Conservation (phyloP, 2,113 vertebrate species). For the Gnathonemus echidnorhynchus region DNA sequence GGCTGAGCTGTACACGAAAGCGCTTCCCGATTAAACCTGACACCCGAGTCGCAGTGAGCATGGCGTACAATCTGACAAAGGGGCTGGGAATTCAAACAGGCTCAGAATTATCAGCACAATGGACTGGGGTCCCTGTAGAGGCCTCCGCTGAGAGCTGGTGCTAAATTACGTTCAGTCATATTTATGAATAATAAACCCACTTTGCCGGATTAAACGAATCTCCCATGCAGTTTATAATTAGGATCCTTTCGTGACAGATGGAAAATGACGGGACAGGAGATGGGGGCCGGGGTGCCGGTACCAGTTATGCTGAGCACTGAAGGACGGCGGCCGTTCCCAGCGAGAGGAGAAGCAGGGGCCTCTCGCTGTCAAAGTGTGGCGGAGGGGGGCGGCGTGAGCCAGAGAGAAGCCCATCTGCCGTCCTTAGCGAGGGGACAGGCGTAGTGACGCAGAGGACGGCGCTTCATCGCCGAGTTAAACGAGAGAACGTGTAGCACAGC, state of each 20-base stretch:
- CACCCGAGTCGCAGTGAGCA: conserved; percentile 75
- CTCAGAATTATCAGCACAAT: not conserved
- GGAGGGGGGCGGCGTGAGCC: not conserved
- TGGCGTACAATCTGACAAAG: not conserved
- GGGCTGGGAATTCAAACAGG: not conserved
- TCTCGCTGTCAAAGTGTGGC: not conserved
- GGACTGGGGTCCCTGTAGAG: not conserved
- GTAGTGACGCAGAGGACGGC: not conserved
- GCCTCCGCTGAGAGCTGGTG: not conserved
- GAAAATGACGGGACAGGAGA: not conserved
- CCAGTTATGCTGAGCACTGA: not conserved
- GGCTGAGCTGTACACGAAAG: conserved; percentile 91
- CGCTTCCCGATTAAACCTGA: conserved; percentile 95
- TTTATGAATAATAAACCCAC: not conserved
- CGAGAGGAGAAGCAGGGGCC: not conserved
- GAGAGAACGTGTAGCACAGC: not conserved
- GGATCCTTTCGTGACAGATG: not conserved
- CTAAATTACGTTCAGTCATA: not conserved
- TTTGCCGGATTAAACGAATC: not conserved
- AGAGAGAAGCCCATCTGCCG: not conserved
- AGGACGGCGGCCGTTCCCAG: not conserved
- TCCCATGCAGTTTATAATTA: not conserved
- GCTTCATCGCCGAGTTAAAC: not conserved
- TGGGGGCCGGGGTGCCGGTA: not conserved
- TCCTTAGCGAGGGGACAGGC: not conserved